Evolutionary conservation across 1,140 invertebrate genomes (phyloP).

Genomic region (Drosophila murphyi): DNA sequence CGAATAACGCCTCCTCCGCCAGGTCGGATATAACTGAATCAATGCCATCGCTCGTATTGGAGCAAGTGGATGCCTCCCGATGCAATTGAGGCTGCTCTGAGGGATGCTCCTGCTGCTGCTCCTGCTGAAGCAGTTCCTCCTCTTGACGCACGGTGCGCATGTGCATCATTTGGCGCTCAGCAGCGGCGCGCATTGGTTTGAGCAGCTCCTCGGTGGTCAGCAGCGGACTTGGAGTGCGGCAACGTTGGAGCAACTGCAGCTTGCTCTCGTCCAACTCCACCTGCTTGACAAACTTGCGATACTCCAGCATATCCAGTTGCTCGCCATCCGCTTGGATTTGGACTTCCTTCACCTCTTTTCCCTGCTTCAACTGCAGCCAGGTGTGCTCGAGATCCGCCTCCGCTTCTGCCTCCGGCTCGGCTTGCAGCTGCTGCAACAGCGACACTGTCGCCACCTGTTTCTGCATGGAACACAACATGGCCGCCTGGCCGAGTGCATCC

Average conservation of each 20-base stretch:
- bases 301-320: slow-evolving; percentile 57
- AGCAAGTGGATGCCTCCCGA: slow-evolving; percentile 67
- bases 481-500: slow-evolving; percentile 54
- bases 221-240: slow-evolving; percentile 70
- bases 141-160: slow-evolving; percentile 69
- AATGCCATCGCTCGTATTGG: slow-evolving; percentile 79
- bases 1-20: slow-evolving; percentile 73
- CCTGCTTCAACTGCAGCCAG: slow-evolving; percentile 37
- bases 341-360: not conserved
- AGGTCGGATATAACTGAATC: slow-evolving; percentile 81
- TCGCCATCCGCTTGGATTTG: not conserved
- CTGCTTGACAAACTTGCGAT: slow-evolving; percentile 67
- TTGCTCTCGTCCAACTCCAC: slow-evolving; percentile 65
- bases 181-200: slow-evolving; percentile 65
- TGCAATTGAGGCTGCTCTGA: slow-evolving; percentile 24
- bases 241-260: slow-evolving; percentile 43
- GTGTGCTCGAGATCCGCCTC: slow-evolving; percentile 60
- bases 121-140: slow-evolving; percentile 51
- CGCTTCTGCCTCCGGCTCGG: slow-evolving; percentile 32
- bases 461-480: slow-evolving; percentile 38
- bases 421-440: slow-evolving; percentile 49
- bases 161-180: slow-evolving; percentile 62
- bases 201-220: slow-evolving; percentile 73
- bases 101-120: slow-evolving; percentile 22
- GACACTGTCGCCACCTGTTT: slow-evolving; percentile 48